A percentile compares a stretch with the other conserved stretches of the same genome.
Evolutionary conservation across 2,113 vertebrate species (phyloP).

Genomic region (Bolborhynchus lineola): DNA sequence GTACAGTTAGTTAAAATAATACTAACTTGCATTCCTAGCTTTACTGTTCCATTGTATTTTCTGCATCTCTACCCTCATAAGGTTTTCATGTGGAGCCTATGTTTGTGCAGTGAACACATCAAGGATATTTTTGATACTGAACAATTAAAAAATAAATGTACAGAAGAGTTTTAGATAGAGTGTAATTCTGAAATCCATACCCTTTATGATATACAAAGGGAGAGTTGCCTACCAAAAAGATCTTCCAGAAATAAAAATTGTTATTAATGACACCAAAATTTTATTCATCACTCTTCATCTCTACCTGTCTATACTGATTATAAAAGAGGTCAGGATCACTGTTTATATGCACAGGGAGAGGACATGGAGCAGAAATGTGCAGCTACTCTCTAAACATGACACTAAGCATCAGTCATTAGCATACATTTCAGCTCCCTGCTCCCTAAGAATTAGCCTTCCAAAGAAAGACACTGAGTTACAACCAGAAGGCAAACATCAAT

Average conservation of each 20-base stretch:
- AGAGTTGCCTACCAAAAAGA: not conserved
- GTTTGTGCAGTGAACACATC: not conserved
- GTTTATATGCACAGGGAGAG: not conserved
- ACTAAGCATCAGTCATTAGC: not conserved
- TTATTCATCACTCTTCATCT: not conserved
- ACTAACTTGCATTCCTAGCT: not conserved
- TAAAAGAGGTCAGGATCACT: not conserved
- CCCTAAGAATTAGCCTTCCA: not conserved
- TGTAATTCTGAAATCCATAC: not conserved
- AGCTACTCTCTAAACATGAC: not conserved
- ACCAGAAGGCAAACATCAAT: slow-evolving; percentile 10
- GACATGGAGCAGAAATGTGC: not conserved
- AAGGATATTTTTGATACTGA: not conserved
- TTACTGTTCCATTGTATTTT: not conserved
- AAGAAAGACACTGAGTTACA: not conserved
- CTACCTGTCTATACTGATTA: not conserved
- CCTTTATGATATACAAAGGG: not conserved
- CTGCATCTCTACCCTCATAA: not conserved
- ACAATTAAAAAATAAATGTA: not conserved
- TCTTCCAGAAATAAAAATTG: not conserved
- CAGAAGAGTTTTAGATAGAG: not conserved
- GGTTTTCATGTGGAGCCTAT: not conserved
- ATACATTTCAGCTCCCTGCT: not conserved
- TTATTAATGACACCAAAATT: not conserved
- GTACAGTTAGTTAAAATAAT: not conserved